Evolutionary conservation across 2,113 vertebrate species (phyloP), one percentile per base, ranked within the genome.

Genomic region (Serinus canaria): DNA sequence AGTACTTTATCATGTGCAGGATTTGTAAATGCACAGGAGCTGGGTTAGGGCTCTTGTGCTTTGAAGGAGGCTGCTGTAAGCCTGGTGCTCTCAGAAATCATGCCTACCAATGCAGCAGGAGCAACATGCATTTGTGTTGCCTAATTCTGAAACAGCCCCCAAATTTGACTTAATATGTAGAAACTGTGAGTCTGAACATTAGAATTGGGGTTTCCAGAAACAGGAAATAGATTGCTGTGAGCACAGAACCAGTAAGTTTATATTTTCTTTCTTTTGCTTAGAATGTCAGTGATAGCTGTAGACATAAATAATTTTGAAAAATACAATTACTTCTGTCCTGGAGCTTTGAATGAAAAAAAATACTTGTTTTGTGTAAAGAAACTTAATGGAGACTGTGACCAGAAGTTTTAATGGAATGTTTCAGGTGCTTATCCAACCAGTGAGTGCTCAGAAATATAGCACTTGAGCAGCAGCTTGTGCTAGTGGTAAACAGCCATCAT

Each of bases 381-480:
- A 4, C 44, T 79, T 84, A 76, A 82, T 58, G 52, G 30, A 63
- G 37, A 23, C 49, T 49, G 41, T 72, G 66, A 44, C 56, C n/a
- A 50, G 24, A 44, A 68, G 7, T 17, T 84, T 83, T 18, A 74
- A n/a, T 73, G 1, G 13, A 75, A 52, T 46, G 37, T 84, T 91
- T 67, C 25, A 44, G 31, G 39, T 6, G 24, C 41, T 92, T 56
- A 82, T 27, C 60, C 69, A 92, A 14, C 31, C 53, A 77, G 28
- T 31, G 69, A 85, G 43, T 13, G 52, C 49, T 88, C 67, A 78
- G 67, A 87, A 69, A 79, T 37, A 17, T 3, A 53, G 47, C 13
- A 27, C 52, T 81, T 24, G 47, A 80, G 41, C 79, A 89, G 72
- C 87, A 83, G 70, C 94, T 96, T 88, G 91, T 70, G 76, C 62